A percentile compares a stretch with the other conserved stretches of the same genome.
Conservation (phyloP, 2,888 invertebrate species). For the Temnothorax unifasciatus region DNA sequence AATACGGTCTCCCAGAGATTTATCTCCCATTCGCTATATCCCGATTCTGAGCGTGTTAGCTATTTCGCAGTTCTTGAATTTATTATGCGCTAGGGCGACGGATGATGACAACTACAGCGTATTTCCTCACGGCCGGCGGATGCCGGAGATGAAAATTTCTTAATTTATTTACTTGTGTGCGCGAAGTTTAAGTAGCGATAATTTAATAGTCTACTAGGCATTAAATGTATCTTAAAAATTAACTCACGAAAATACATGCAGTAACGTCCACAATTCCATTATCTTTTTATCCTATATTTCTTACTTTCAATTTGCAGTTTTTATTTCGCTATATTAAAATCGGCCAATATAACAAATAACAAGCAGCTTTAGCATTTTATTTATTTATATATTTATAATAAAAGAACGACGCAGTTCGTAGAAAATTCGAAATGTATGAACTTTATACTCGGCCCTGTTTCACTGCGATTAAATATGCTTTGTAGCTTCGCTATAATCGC, state of each 20-base stretch:
- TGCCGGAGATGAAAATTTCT: background rate
- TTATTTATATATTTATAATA: background rate
- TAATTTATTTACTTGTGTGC: background rate
- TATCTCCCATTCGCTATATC: constrained; percentile 13
- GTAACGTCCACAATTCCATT: background rate
- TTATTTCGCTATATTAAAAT: background rate
- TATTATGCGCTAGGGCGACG: constrained; percentile 16
- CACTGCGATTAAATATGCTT: constrained; percentile 1
- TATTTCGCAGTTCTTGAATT: constrained; percentile 28
- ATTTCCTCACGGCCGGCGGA: background rate
- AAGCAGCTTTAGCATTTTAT: background rate
- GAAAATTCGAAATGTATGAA: constrained; percentile 9
- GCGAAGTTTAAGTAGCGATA: background rate
- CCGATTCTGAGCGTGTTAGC: constrained; percentile 5
- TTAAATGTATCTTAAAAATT: background rate
- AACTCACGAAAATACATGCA: too few relatives aligned
- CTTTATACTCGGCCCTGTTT: background rate
- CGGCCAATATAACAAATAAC: background rate
- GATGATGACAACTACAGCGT: background rate
- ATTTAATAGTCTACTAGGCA: background rate
- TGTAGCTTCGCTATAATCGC: constrained; percentile 5
- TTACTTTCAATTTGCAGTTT: background rate
- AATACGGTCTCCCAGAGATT: constrained; percentile 40
- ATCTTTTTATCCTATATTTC: background rate
- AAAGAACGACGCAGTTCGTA: background rate